These are phyloP conservation scores for Marronus borbonicus DNA, from an alignment of 2,888 invertebrate species.

Conservation along the genomic window DNA sequence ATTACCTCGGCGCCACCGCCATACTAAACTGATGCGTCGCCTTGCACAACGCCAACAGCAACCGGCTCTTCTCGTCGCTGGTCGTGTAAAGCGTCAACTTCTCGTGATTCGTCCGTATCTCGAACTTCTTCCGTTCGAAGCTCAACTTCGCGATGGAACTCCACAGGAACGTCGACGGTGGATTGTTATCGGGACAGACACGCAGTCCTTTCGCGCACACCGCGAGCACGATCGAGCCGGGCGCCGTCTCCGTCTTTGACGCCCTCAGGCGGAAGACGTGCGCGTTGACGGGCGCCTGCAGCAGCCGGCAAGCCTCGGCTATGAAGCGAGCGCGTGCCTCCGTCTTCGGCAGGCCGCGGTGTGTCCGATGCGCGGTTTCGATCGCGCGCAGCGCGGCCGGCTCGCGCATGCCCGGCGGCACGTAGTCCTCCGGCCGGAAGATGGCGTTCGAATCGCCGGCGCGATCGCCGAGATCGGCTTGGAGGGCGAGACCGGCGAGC, in stretches of 20 bases:
- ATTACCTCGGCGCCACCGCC: slow-evolving; percentile 84
- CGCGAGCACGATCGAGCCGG: slow-evolving; percentile 89
- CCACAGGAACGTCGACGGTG: slow-evolving; percentile 90
- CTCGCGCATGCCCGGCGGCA: slow-evolving; percentile 79
- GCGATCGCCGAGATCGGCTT: slow-evolving; percentile 93
- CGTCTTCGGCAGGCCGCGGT: slow-evolving; percentile 80
- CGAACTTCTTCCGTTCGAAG: slow-evolving; percentile 98
- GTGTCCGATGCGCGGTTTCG: slow-evolving; percentile 87
- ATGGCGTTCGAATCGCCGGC: slow-evolving; percentile 61
- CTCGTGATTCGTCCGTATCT: slow-evolving; percentile 92
- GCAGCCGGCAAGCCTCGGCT: slow-evolving; percentile 87
- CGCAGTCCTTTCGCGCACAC: slow-evolving; percentile 94
- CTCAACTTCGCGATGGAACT: slow-evolving; percentile 95
- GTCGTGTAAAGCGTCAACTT: slow-evolving; percentile 92
- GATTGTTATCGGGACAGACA: slow-evolving; percentile 83
- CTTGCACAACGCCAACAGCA: slow-evolving; percentile 77
- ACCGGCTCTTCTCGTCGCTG: slow-evolving; percentile 93
- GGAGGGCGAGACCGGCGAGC: slow-evolving; percentile 91
- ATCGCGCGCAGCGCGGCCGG: slow-evolving; percentile 74
- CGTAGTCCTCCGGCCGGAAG: slow-evolving; percentile 90
- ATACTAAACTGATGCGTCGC: slow-evolving; percentile 97
- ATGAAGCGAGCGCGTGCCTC: slow-evolving; percentile 93
- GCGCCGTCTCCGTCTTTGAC: slow-evolving; percentile 82
- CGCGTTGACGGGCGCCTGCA: slow-evolving; percentile 90
- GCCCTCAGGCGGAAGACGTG: slow-evolving; percentile 86